A percentile compares a stretch with the other conserved stretches of the same genome.
phyloP scores from a whole-genome alignment of 2,888 invertebrate genomes.

The Folsomia manolachei region DNA sequence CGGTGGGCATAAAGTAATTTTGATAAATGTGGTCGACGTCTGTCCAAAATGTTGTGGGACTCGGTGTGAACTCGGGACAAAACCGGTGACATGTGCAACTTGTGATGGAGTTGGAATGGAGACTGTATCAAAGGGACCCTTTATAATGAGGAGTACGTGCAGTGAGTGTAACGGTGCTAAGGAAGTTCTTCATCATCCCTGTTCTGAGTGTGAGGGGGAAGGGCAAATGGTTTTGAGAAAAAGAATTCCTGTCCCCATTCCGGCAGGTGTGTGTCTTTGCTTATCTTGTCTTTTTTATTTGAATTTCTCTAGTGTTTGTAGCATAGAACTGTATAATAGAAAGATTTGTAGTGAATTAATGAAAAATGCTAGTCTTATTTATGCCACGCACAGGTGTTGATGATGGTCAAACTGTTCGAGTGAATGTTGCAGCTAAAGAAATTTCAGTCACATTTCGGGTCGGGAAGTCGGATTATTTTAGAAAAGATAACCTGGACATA shows the following conservation, averaged over 20 bases:
- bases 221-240: conserved; percentile 85
- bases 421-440: conserved; percentile 87
- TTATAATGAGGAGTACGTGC: conserved; percentile 95
- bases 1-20: conserved; percentile 90
- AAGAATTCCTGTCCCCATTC: conserved; percentile 87
- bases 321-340: no score
- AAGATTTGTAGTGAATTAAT: not conserved
- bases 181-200: conserved; percentile 85
- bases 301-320: no score
- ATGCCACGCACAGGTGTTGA: conserved; percentile 79
- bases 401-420: conserved; percentile 93
- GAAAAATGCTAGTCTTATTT: conserved; percentile 51
- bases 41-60: conserved; percentile 85
- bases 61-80: conserved; percentile 87
- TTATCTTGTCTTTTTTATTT: not conserved
- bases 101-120: conserved; percentile 98
- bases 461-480: conserved; percentile 82
- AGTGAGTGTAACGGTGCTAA: conserved; percentile 83
- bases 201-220: conserved; percentile 87
- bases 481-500: conserved; percentile 89
- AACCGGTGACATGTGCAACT: conserved; percentile 79
- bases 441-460: conserved; percentile 92
- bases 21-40: conserved; percentile 85
- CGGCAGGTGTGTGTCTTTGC: conserved; percentile 66
- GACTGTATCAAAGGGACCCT: conserved; percentile 82